phyloP scores from a whole-genome alignment of 2,888 invertebrate species.

The Epirrhoe tristata region DNA sequence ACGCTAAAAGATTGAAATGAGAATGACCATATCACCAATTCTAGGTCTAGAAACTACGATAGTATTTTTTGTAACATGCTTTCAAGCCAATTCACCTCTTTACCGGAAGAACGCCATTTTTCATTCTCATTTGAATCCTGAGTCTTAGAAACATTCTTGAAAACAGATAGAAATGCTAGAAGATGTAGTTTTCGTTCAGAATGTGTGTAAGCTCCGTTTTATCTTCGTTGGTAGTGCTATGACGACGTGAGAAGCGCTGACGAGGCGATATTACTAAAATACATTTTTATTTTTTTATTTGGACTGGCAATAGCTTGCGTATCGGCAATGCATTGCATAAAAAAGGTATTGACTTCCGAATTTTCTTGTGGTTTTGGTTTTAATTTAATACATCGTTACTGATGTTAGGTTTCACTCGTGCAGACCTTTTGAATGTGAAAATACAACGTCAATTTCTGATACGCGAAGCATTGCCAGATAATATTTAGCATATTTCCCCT shows the following conservation, averaged over 20 bases:
- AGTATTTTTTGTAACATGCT: constrained; percentile 53
- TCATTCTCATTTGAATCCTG: constrained; percentile 82
- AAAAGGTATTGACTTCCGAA: neutral
- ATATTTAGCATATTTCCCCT: neutral
- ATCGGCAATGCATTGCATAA: neutral
- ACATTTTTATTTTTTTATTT: neutral
- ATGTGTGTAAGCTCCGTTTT: constrained; percentile 42
- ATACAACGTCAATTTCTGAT: too few relatives aligned
- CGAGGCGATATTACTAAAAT: constrained; percentile 44
- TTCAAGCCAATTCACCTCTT: constrained; percentile 46
- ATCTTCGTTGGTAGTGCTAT: constrained; percentile 39
- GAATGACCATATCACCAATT: constrained; percentile 73
- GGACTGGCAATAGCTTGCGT: constrained; percentile 5
- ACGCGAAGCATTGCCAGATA: neutral
- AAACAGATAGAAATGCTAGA: constrained; percentile 6
- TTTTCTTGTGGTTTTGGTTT: neutral
- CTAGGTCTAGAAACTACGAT: constrained; percentile 51
- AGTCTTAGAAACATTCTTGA: constrained; percentile 64
- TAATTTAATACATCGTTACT: neutral
- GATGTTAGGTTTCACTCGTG: too few relatives aligned
- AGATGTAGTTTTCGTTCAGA: constrained; percentile 23
- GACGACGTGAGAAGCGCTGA: constrained; percentile 44
- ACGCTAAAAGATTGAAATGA: constrained; percentile 75
- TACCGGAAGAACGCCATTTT: constrained; percentile 37
- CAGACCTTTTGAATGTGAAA: too few relatives aligned